Base-by-base conservation (phyloP, 2,797 vertebrate species). In the Semaprochilodus insignis region DNA sequence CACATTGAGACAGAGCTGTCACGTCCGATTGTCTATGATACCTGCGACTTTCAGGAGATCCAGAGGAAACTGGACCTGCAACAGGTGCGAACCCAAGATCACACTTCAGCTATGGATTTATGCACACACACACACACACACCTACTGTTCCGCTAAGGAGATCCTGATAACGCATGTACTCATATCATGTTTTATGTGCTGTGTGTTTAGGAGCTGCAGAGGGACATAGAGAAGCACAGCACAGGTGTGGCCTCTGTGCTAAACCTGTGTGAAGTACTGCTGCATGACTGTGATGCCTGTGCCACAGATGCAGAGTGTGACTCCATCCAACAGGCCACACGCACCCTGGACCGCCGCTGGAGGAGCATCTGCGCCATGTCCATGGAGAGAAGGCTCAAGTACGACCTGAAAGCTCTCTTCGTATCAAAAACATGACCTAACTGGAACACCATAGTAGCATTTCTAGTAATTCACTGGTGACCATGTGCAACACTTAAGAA, bases 211-310 rank as follows among this genome's bases (percentile, higher is more conserved):
- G 97, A 97, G 63, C 95, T 99, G 51, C 98, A 99, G 93, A 95
- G 95, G 85, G 98, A 99, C 92, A 99, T 99, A 57, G 98, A 99
- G 93, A 99, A 98, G 80, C 98, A 99, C 91, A 99, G 98, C 91
- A 98, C 97, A 0, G 97, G 97, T 0, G 97, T 99, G 78, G 98
- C 98, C 0, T 99, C 98, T 0, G 98, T 99, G 83, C 88, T 99
- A 83, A 99, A 98, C 91, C 92, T 99, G 81, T 99, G 97, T 72
- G 98, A 99, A 86, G 98, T 99, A 16, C 94, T 99, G 40, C 96
- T 99, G 78, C 98, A 99, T 0, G 98, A 99, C 91, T 98, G 98
- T 0, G 98, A 99, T 6, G 98, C 98, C 16, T 99, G 98, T 82
- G 96, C 98, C 83, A 99, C 97, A 0, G 98, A 99, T 80, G 95